Percentiles rank a stretch among this genome's conserved stretches.
Evolutionary conservation across 2,797 vertebrate species (phyloP).

Genomic region (Enteromius fasciolatus): DNA sequence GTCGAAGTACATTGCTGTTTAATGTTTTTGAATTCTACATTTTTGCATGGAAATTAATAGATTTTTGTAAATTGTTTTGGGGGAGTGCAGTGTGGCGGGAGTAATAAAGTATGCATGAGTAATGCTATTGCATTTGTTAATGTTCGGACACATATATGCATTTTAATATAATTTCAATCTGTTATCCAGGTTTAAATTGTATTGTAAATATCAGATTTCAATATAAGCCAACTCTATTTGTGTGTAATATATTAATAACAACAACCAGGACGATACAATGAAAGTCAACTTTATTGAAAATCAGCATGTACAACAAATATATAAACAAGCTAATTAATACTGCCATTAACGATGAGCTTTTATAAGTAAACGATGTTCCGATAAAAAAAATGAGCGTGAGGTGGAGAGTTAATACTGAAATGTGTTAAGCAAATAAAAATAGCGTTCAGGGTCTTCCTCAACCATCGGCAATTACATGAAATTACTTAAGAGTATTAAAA

Average conservation of each 20-base stretch:
- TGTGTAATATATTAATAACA: background rate
- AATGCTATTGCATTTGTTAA: background rate
- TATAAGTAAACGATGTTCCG: background rate
- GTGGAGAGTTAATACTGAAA: background rate
- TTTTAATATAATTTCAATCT: background rate
- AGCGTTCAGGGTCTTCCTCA: background rate
- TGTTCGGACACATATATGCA: background rate
- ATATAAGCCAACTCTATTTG: background rate
- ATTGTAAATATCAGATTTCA: background rate
- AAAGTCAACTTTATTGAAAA: constrained; percentile 29
- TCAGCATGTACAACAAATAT: constrained; percentile 3
- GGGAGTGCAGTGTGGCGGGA: constrained; percentile 48
- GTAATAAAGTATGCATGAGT: constrained; percentile 61
- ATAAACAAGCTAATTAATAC: background rate
- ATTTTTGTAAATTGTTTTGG: constrained; percentile 54
- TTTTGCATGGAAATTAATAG: constrained; percentile 53
- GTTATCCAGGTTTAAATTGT: background rate
- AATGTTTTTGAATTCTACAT: constrained; percentile 19
- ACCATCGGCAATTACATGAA: background rate
- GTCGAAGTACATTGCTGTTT: constrained; percentile 11
- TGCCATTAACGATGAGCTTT: background rate
- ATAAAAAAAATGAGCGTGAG: background rate
- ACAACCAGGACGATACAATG: background rate
- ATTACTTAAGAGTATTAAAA: background rate
- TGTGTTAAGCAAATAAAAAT: background rate